These are phyloP conservation scores for Hemiprocne comata DNA, from an alignment of 2,113 vertebrate genomes.

Conservation along the genomic window DNA sequence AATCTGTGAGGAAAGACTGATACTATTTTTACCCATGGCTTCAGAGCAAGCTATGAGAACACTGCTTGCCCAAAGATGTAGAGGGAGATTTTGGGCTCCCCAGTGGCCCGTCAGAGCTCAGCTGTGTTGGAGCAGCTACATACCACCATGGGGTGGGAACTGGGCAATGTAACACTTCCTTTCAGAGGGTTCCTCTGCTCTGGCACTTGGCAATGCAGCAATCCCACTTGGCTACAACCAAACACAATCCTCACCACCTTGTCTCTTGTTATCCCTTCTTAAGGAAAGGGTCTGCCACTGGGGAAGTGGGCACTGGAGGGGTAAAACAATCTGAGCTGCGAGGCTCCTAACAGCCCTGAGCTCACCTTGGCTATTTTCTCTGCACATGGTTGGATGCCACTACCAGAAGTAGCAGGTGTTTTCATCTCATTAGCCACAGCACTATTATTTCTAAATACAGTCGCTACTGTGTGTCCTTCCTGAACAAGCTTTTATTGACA, in stretches of 20 bases:
- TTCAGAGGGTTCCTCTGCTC: not conserved
- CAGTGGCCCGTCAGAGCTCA: not conserved
- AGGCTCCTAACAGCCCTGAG: not conserved
- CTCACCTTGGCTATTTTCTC: not conserved
- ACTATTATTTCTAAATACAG: constrained; percentile 17
- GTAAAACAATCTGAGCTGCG: not conserved
- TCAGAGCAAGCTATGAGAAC: not conserved
- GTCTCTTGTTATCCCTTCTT: not conserved
- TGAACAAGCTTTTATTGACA: constrained; percentile 28
- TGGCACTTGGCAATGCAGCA: not conserved
- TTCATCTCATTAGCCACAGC: not conserved
- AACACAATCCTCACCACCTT: not conserved
- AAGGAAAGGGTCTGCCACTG: not conserved
- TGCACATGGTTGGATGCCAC: not conserved
- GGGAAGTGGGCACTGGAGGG: not conserved
- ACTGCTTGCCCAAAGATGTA: not conserved
- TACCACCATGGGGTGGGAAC: not conserved
- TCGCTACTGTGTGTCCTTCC: not conserved
- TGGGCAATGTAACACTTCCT: not conserved
- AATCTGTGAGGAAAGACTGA: not conserved
- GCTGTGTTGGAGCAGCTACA: not conserved
- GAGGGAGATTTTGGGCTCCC: not conserved
- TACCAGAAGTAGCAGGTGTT: not conserved
- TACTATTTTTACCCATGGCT: not conserved
- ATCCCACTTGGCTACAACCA: not conserved